These are phyloP conservation scores for Trichechus manatus DNA, from an alignment of 2,113 vertebrate species.

Conservation along the genomic window DNA sequence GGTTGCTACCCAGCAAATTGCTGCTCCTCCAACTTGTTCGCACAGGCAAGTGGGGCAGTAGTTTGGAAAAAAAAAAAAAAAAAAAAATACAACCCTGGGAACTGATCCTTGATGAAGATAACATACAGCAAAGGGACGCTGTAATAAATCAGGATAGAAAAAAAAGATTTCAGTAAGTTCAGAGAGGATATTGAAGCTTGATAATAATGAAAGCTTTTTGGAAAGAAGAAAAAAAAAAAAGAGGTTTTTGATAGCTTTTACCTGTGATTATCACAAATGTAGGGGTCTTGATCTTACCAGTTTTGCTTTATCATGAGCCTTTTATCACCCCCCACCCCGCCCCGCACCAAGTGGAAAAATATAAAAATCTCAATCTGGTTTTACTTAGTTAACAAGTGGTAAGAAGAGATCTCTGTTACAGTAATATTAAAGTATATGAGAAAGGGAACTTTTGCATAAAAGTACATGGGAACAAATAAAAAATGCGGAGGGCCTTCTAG, in stretches of 20 bases:
- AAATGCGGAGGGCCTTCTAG: neutral
- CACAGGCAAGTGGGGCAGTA: conserved; percentile 67
- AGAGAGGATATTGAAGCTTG: conserved; percentile 29
- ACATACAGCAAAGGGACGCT: neutral
- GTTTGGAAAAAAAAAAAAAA: conserved; percentile 32
- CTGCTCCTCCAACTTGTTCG: conserved; percentile 57
- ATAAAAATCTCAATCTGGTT: neutral
- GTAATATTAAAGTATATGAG: neutral
- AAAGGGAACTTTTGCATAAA: conserved; percentile 9
- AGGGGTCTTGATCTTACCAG: neutral
- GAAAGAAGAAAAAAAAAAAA: neutral
- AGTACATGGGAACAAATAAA: neutral
- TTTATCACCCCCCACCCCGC: neutral
- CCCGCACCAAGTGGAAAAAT: neutral
- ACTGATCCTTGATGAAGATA: conserved; percentile 75
- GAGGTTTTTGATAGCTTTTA: conserved; percentile 4
- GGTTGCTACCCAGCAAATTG: conserved; percentile 37
- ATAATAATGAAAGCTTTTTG: neutral
- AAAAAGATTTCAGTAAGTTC: neutral
- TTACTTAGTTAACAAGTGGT: neutral
- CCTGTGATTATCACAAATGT: neutral
- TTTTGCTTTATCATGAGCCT: conserved; percentile 32
- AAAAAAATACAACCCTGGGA: conserved; percentile 50
- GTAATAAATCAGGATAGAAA: neutral
- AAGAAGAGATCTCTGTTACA: neutral